Evolutionary conservation across 2,888 invertebrate species (phyloP).

Genomic region (Drosophila atroscutellata): DNA sequence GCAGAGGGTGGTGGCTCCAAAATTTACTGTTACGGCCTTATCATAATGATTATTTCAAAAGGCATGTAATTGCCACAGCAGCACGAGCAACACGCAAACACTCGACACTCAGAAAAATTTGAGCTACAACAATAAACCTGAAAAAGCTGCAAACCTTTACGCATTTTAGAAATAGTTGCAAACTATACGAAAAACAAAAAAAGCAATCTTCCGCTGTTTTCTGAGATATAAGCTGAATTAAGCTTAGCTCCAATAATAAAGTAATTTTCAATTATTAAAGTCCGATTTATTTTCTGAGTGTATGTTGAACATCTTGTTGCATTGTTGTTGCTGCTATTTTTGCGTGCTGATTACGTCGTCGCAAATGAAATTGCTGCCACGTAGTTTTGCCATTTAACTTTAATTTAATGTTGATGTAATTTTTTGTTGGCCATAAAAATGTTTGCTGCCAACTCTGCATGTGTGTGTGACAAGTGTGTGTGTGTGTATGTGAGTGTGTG

Average conservation of each 20-base stretch:
- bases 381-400: constrained; percentile 81
- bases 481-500: constrained; percentile 18
- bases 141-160: no score
- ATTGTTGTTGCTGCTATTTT: constrained; percentile 36
- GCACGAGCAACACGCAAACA: constrained; percentile 9
- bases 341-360: constrained; percentile 69
- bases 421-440: constrained; percentile 74
- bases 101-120: background rate
- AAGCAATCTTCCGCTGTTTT: background rate
- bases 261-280: background rate
- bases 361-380: constrained; percentile 76
- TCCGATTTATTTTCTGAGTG: background rate
- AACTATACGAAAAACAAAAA: background rate
- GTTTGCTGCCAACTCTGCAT: constrained; percentile 17
- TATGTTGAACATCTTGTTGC: constrained; percentile 33
- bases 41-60: constrained; percentile 78
- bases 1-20: constrained; percentile 17
- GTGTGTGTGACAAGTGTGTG: background rate
- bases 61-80: constrained; percentile 70
- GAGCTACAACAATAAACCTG: no score
- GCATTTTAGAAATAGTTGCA: background rate
- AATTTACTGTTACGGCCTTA: constrained; percentile 74
- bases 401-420: constrained; percentile 80
- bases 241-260: background rate
- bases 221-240: background rate